phyloP scores from a whole-genome alignment of 2,113 vertebrate species.

The Lanius ludovicianus region DNA sequence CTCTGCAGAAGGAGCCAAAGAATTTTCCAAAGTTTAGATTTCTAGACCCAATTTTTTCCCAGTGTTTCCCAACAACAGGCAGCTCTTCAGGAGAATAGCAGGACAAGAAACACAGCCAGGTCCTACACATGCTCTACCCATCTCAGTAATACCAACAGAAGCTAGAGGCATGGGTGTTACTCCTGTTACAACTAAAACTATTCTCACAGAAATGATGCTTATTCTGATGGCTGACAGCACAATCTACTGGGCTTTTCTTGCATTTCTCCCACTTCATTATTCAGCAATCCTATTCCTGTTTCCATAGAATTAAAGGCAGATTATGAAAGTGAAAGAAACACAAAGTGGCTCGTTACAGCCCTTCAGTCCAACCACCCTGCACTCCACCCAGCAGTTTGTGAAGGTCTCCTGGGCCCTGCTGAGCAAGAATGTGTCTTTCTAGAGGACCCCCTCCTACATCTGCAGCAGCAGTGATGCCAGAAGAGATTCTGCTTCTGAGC shows the following conservation, averaged over 20 bases:
- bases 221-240: conserved; percentile 40
- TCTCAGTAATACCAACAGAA: not conserved
- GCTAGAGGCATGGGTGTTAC: not conserved
- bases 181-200: not conserved
- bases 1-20: not conserved
- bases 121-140: not conserved
- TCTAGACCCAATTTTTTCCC: not conserved
- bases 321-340: not conserved
- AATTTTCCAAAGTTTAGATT: not conserved
- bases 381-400: not conserved
- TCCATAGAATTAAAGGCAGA: not conserved
- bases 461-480: not conserved
- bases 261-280: not conserved
- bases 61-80: not conserved
- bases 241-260: conserved; percentile 38
- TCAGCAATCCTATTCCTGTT: not conserved
- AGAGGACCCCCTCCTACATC: not conserved
- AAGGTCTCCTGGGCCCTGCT: not conserved
- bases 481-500: not conserved
- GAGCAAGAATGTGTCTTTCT: fast-evolving
- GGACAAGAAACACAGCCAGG: not conserved
- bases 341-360: not conserved
- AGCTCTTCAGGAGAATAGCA: not conserved
- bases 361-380: not conserved
- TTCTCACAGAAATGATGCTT: not conserved